A percentile compares a stretch with the other conserved stretches of the same genome.
Conservation (phyloP, 2,113 vertebrate species). For the Microcebus lehilahytsara region DNA sequence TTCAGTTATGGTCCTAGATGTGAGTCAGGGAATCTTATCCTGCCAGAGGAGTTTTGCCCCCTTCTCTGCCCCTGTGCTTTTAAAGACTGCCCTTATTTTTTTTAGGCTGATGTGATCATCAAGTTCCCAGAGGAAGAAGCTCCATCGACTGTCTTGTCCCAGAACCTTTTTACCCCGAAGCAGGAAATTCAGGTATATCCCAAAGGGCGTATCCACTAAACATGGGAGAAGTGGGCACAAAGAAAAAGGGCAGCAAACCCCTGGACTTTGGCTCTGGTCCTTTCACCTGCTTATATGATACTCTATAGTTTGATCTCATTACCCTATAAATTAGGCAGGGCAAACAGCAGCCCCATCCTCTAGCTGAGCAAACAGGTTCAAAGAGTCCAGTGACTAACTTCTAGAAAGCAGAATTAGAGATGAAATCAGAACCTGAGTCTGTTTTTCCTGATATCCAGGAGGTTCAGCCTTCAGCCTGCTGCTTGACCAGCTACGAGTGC, state of each 20-base stretch:
- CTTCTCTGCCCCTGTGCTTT: background rate
- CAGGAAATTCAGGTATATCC: constrained; percentile 95
- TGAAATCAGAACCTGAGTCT: background rate
- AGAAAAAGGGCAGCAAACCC: background rate
- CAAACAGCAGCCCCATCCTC: background rate
- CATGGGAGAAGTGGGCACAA: background rate
- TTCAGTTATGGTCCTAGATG: background rate
- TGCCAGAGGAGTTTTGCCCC: background rate
- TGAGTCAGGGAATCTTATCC: background rate
- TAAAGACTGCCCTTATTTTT: constrained; percentile 26
- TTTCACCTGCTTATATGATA: background rate
- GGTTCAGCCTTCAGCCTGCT: background rate
- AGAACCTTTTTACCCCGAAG: constrained; percentile 95
- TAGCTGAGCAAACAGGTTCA: background rate
- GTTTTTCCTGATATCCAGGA: background rate
- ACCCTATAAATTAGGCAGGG: background rate
- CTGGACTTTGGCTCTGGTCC: background rate
- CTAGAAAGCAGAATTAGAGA: background rate
- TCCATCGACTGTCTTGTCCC: constrained; percentile 90
- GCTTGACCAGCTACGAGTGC: background rate
- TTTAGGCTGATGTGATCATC: constrained; percentile 94
- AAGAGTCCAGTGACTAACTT: background rate
- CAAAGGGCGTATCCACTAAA: background rate
- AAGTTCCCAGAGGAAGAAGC: constrained; percentile 97
- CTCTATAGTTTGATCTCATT: background rate